These are phyloP conservation scores for Percina caprodes DNA, from an alignment of 2,113 vertebrate genomes.

Conservation along the genomic window DNA sequence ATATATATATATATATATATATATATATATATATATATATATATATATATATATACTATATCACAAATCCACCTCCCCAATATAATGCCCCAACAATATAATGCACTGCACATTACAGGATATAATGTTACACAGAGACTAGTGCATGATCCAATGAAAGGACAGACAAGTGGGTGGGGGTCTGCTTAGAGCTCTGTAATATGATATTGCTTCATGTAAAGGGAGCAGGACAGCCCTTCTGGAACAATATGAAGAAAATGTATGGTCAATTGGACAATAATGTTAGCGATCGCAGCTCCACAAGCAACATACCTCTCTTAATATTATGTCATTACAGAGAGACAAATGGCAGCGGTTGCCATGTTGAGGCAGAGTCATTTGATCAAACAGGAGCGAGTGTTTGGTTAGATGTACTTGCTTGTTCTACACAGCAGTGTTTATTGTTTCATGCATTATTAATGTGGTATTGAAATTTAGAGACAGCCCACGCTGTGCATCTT, in stretches of 20 bases:
- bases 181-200: conserved; percentile 66
- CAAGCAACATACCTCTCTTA: conserved; percentile 46
- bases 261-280: conserved; percentile 58
- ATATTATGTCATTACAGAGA: conserved; percentile 49
- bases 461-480: conserved; percentile 49
- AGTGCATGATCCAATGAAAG: conserved; percentile 74
- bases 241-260: conserved; percentile 50
- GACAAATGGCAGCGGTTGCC: conserved; percentile 33
- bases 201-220: conserved; percentile 63
- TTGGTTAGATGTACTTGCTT: conserved; percentile 25
- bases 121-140: conserved; percentile 75
- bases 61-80: conserved; percentile 1
- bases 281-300: conserved; percentile 48
- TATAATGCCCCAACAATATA: conserved; percentile 46
- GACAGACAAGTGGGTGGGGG: conserved; percentile 55
- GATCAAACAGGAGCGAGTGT: conserved; percentile 26
- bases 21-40: too few relatives aligned
- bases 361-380: conserved; percentile 44
- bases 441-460: conserved; percentile 73
- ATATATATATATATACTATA: too few relatives aligned
- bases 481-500: conserved; percentile 43
- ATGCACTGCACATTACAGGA: conserved; percentile 54
- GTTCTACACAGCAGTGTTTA: conserved; percentile 42
- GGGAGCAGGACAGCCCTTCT: conserved; percentile 45
- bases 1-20: too few relatives aligned